Percentiles rank a stretch among this genome's conserved stretches.
These are phyloP conservation scores for Helicolenus hilgendorfi DNA, from an alignment of 2,797 vertebrate species.

Conservation along the genomic window DNA sequence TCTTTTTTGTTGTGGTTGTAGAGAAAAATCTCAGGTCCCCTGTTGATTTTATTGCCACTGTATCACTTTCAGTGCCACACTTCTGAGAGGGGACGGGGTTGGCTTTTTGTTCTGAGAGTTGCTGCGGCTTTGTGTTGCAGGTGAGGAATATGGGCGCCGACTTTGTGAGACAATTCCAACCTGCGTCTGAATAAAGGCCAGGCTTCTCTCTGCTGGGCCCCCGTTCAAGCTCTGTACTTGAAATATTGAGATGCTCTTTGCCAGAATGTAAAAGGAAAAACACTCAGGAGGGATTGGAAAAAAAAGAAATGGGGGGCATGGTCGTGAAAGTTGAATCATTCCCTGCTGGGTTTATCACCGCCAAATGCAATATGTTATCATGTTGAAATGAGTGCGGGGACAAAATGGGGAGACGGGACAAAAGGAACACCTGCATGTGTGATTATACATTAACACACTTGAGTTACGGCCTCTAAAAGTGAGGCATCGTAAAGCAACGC, in stretches of 20 bases:
- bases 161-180: conserved; percentile 65
- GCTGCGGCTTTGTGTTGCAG: conserved; percentile 70
- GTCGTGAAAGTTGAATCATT: conserved; percentile 52
- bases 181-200: conserved; percentile 54
- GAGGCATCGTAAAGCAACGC: not conserved
- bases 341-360: conserved; percentile 58
- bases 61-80: conserved; percentile 56
- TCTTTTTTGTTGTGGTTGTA: not conserved
- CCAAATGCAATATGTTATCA: conserved; percentile 42
- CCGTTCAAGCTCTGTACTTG: conserved; percentile 77
- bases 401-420: conserved; percentile 22
- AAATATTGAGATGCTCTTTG: conserved; percentile 82
- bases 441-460: conserved; percentile 49
- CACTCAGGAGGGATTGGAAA: conserved; percentile 50
- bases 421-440: conserved; percentile 56
- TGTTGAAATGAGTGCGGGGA: conserved; percentile 19
- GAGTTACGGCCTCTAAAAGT: conserved; percentile 12
- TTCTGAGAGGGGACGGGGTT: conserved; percentile 27
- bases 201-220: conserved; percentile 62
- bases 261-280: conserved; percentile 59
- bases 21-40: conserved; percentile 18
- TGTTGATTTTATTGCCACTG: conserved; percentile 63
- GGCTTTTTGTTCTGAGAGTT: conserved; percentile 50
- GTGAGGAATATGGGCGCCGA: conserved; percentile 62
- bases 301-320: conserved; percentile 15